Evolutionary conservation across 2,888 invertebrate genomes (phyloP), one percentile per base, ranked within the genome.

Genomic region (Saturnia pavonia): DNA sequence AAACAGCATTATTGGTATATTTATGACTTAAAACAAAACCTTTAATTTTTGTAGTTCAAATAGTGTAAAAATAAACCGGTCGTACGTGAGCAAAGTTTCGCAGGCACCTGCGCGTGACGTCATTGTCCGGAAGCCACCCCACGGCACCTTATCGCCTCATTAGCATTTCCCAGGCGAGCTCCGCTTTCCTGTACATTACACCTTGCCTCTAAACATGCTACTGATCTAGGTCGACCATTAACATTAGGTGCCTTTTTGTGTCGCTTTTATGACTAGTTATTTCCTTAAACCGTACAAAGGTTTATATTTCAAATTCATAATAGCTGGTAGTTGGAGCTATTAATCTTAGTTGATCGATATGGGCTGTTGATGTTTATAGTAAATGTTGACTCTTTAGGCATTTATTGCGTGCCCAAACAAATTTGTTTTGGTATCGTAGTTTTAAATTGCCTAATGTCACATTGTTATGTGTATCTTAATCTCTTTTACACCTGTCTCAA

Each of bases 111-210:
- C 73, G 70, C 68, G 67, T 81, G 78, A 79, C 78, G 77, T 80
- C 76, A 80, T 74, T 66, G 67, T 63, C 71, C 80, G 81, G 84
- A 80, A 82, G 77, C 73, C 74, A 76, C 75, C 80, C 79, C 77
- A 77, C 77, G 70, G 80, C 74, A 74, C 72, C 78, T 81, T 84
- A 85, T 83, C 84, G 73, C 63, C 77, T 77, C 77, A 83, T 85
- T 85, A 82, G 79, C 81, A 85, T 82, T 77, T 79, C 76, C 77
- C 76, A 76, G 73, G 74, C 75, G 70, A 67, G 70, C 69, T 22
- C 72, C 68, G 76, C 74, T 72, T 77, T 76, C 74, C 73, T 65
- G 65, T 40, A 40, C 65, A 40, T 65, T 65, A 40, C 65, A 65
- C 65, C n/a, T n/a, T 65, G 40, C 65, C 65, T 65, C 40, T 65